phyloP scores from a whole-genome alignment of 2,888 invertebrate species.

The Pemphredon lugubris region DNA sequence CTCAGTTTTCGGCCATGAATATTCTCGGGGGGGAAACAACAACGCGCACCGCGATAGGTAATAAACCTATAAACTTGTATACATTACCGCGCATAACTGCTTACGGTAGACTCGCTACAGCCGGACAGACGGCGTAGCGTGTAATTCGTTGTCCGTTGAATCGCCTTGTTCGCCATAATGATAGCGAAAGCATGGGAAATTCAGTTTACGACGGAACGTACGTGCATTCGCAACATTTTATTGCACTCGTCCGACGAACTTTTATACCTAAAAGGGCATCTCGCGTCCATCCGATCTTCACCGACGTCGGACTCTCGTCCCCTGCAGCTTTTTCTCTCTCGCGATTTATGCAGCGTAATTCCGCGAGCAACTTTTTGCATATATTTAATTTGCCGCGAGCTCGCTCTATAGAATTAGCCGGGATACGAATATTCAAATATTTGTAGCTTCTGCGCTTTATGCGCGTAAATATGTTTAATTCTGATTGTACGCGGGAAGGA shows the following conservation, averaged over 20 bases:
- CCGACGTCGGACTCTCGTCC: neutral
- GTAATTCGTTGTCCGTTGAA: constrained; percentile 56
- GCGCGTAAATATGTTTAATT: too few species aligned
- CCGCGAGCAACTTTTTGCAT: too few species aligned
- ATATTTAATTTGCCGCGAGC: too few species aligned
- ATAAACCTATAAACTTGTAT: constrained; percentile 38
- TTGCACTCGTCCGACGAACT: constrained; percentile 1
- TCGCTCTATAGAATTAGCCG: too few species aligned
- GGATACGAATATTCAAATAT: too few species aligned
- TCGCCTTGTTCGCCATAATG: constrained; percentile 47
- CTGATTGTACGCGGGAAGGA: too few species aligned
- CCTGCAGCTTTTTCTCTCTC: too few species aligned
- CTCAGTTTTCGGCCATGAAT: neutral
- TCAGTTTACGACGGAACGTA: constrained; percentile 29
- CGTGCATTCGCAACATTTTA: constrained; percentile 21
- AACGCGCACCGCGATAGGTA: constrained; percentile 27
- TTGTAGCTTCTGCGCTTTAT: too few species aligned
- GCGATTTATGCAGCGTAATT: too few species aligned
- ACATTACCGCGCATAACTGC: constrained; percentile 22
- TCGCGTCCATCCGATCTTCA: neutral
- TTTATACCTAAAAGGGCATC: neutral
- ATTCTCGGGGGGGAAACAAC: neutral
- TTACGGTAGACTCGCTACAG: neutral
- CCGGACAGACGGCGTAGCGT: constrained; percentile 4
- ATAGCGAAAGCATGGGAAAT: constrained; percentile 39